Evolutionary conservation across 2,113 vertebrate species (phyloP).

Genomic region (Uropsilus gracilis): DNA sequence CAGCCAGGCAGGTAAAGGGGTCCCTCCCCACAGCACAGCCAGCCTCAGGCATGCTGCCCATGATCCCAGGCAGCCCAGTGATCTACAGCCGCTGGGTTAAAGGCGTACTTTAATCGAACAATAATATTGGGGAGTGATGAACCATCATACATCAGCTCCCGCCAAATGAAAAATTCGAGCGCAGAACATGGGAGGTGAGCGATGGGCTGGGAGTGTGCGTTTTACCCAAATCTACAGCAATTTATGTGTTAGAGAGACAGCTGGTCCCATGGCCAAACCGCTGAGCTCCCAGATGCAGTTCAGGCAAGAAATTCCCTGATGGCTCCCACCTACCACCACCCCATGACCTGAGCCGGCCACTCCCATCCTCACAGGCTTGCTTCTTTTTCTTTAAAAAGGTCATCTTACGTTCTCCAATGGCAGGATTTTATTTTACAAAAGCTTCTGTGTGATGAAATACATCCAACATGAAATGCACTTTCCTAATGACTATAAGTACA

Average conservation of each 20-base stretch:
- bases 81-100: slow-evolving; percentile 8
- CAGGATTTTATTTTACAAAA: not conserved
- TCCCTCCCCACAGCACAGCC: not conserved
- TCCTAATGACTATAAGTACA: not conserved
- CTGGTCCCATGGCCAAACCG: fast-evolving
- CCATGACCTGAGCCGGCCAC: not conserved
- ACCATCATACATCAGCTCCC: not conserved
- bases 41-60: fast-evolving
- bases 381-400: not conserved
- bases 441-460: not conserved
- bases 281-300: not conserved
- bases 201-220: slow-evolving; percentile 14
- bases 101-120: slow-evolving; percentile 38
- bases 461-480: not conserved
- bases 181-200: slow-evolving; percentile 1
- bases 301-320: fast-evolving
- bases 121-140: slow-evolving; percentile 51
- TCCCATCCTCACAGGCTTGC: not conserved
- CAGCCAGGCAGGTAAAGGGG: not conserved
- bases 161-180: slow-evolving; percentile 51
- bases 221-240: slow-evolving; percentile 37
- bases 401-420: not conserved
- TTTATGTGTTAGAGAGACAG: not conserved
- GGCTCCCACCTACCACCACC: not conserved
- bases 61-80: not conserved